These are phyloP conservation scores for Zosterops japonicus DNA, from an alignment of 2,113 vertebrate species.

Conservation along the genomic window DNA sequence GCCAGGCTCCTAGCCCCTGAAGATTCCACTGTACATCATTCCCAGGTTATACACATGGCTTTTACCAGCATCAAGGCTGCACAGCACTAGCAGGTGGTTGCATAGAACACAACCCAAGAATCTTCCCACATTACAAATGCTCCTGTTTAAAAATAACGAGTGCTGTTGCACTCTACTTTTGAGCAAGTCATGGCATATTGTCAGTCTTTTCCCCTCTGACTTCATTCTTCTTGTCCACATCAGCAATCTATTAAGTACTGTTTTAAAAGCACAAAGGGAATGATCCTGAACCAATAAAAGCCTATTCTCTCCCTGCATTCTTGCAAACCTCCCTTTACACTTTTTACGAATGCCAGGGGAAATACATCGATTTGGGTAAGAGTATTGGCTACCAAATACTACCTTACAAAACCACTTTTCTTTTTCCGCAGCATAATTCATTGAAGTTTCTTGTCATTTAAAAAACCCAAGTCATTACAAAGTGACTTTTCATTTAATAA, in stretches of 20 bases:
- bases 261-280: neutral
- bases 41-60: neutral
- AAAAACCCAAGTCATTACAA: neutral
- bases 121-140: neutral
- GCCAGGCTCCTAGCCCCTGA: neutral
- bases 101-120: neutral
- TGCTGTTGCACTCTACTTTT: neutral
- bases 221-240: neutral
- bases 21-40: too few species aligned
- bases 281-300: neutral
- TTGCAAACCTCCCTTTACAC: neutral
- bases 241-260: neutral
- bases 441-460: neutral
- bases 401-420: neutral
- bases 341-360: neutral
- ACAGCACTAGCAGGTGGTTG: neutral
- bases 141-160: neutral
- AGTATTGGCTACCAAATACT: neutral
- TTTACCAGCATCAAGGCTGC: neutral
- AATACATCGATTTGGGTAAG: neutral
- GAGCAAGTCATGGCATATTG: neutral
- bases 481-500: neutral
- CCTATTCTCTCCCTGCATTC: neutral
- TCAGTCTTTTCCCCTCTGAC: rapidly evolving
- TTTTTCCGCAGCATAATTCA: neutral